Percentiles rank a stretch among this genome's conserved stretches.
Evolutionary conservation across 2,113 vertebrate genomes (phyloP).

Genomic region (Cynopterus brachyotis): DNA sequence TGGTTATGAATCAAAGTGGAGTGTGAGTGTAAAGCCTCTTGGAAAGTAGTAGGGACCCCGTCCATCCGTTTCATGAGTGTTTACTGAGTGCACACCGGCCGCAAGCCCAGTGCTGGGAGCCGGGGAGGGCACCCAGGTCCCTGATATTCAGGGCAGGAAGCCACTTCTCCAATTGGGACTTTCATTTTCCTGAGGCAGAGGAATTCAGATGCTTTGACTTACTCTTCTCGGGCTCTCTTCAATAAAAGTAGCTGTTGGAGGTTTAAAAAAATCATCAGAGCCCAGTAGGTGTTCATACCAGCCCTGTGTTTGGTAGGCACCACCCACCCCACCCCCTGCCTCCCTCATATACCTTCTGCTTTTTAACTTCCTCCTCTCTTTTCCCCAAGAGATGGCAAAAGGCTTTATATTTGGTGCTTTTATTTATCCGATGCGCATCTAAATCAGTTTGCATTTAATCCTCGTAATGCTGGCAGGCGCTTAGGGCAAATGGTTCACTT

Average conservation of each 20-base stretch:
- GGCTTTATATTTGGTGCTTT: conserved; percentile 40
- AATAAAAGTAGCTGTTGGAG: neutral
- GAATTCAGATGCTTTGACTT: neutral
- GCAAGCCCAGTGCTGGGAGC: neutral
- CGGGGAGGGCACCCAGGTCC: too few species aligned
- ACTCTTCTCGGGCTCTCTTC: neutral
- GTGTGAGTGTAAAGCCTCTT: neutral
- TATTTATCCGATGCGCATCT: conserved; percentile 55
- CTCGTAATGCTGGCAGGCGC: neutral
- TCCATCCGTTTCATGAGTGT: neutral
- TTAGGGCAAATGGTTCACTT: neutral
- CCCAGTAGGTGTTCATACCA: neutral
- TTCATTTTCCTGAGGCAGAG: neutral
- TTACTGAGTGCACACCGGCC: neutral
- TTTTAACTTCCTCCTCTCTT: conserved; percentile 13
- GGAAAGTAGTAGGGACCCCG: neutral
- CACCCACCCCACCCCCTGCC: neutral
- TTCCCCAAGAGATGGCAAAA: neutral
- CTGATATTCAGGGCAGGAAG: neutral
- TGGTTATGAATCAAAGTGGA: neutral
- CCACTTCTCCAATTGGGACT: neutral
- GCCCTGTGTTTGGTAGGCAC: neutral
- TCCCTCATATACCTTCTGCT: neutral
- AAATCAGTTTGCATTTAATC: conserved; percentile 59
- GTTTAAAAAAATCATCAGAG: neutral